These are phyloP conservation scores for Pristiophorus japonicus DNA, from an alignment of 2,113 vertebrate genomes.

Conservation along the genomic window DNA sequence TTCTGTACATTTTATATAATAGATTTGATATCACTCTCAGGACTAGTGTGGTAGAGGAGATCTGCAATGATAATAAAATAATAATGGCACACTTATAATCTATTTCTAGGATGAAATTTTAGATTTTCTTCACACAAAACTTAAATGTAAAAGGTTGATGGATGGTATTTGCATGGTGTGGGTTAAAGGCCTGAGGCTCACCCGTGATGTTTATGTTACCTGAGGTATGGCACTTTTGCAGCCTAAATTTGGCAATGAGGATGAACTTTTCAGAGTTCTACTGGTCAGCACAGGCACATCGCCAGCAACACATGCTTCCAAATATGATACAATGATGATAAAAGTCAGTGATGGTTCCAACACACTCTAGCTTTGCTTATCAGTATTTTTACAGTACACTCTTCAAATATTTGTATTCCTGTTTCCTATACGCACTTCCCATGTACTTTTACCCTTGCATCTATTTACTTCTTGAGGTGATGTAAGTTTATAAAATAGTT, in stretches of 20 bases:
- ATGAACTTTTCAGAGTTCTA: not conserved
- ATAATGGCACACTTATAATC: not conserved
- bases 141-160: not conserved
- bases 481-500: not conserved
- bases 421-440: slow-evolving; percentile 5
- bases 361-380: not conserved
- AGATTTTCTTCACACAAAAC: not conserved
- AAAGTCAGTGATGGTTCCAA: not conserved
- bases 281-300: not conserved
- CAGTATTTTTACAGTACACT: slow-evolving; percentile 16
- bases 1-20: not conserved
- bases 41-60: not conserved
- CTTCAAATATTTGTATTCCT: slow-evolving; percentile 21
- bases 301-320: not conserved
- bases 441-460: not conserved
- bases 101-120: not conserved
- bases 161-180: not conserved
- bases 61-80: not conserved
- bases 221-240: not conserved
- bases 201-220: too few species aligned
- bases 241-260: not conserved
- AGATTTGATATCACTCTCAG: not conserved
- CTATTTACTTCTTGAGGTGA: not conserved
- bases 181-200: not conserved
- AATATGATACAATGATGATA: not conserved